Conservation (phyloP, 2,888 invertebrate species). For the Sinohyriopsis cumingii region DNA sequence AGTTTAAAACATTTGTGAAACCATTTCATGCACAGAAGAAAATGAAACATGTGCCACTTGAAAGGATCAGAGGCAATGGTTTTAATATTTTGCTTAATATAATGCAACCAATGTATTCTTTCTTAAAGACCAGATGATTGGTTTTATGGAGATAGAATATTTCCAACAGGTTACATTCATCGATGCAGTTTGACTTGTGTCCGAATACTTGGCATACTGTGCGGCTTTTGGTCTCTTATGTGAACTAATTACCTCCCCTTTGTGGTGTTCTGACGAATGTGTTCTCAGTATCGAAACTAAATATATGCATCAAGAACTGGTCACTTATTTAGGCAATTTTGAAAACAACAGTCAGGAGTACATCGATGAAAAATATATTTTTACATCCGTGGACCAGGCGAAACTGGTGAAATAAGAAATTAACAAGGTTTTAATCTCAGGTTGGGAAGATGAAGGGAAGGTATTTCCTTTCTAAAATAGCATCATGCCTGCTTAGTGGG, state of each 20-base stretch:
- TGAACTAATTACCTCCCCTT: slow-evolving; percentile 18
- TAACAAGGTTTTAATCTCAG: too few relatives aligned
- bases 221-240: slow-evolving; percentile 29
- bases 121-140: background rate
- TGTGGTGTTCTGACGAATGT: slow-evolving; percentile 11
- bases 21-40: slow-evolving; percentile 4
- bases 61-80: background rate
- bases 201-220: slow-evolving; percentile 29
- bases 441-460: slow-evolving; percentile 2
- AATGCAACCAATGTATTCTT: slow-evolving; percentile 3
- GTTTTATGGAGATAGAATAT: background rate
- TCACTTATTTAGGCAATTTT: slow-evolving; percentile 7
- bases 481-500: background rate
- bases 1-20: slow-evolving; percentile 7
- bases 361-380: slow-evolving; percentile 3
- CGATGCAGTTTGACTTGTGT: slow-evolving; percentile 20
- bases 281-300: slow-evolving; percentile 14
- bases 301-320: slow-evolving; percentile 12
- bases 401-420: background rate
- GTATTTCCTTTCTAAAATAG: background rate
- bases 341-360: background rate
- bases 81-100: slow-evolving; percentile 2
- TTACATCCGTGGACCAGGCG: background rate
- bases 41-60: slow-evolving; percentile 4
- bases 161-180: slow-evolving; percentile 13